Percentiles rank a stretch among this genome's conserved stretches.
These are phyloP conservation scores for Eugnorisma glareosa DNA, from an alignment of 2,888 invertebrate species.

Conservation along the genomic window DNA sequence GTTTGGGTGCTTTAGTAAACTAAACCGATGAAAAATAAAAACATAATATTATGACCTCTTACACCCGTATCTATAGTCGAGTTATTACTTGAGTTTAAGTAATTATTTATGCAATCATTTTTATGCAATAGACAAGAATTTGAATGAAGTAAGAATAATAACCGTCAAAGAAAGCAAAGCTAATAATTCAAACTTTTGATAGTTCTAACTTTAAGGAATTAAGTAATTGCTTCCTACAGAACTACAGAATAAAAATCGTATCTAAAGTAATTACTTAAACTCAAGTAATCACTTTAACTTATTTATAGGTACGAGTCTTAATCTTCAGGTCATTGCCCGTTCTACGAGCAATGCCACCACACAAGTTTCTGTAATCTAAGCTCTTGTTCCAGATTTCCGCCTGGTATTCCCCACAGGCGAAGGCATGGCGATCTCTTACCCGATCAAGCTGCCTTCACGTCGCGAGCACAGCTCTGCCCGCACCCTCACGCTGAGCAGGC, in stretches of 20 bases:
- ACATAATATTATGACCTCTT: not conserved
- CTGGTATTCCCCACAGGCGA: constrained; percentile 88
- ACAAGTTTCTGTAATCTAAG: not conserved
- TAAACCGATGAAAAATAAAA: not conserved
- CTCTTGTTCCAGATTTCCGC: constrained; percentile 82
- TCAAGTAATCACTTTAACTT: not conserved
- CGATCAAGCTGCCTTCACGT: constrained; percentile 84
- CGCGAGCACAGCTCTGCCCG: constrained; percentile 85
- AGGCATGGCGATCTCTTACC: constrained; percentile 86
- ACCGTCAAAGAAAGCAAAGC: too few species aligned
- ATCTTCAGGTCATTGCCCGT: not conserved
- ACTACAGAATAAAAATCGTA: too few species aligned
- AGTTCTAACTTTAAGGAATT: too few species aligned
- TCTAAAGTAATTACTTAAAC: too few species aligned
- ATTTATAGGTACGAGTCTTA: not conserved
- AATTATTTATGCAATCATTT: too few species aligned
- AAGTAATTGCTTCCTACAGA: too few species aligned
- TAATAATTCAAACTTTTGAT: too few species aligned
- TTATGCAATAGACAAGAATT: too few species aligned
- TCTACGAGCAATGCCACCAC: not conserved
- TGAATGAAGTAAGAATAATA: too few species aligned
- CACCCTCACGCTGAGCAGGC: constrained; percentile 85
- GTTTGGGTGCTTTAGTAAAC: constrained; percentile 3
- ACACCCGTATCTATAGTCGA: too few species aligned
- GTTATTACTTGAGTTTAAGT: too few species aligned